Conservation (phyloP, 2,113 vertebrate species). For the Opisthocomus hoazin region DNA sequence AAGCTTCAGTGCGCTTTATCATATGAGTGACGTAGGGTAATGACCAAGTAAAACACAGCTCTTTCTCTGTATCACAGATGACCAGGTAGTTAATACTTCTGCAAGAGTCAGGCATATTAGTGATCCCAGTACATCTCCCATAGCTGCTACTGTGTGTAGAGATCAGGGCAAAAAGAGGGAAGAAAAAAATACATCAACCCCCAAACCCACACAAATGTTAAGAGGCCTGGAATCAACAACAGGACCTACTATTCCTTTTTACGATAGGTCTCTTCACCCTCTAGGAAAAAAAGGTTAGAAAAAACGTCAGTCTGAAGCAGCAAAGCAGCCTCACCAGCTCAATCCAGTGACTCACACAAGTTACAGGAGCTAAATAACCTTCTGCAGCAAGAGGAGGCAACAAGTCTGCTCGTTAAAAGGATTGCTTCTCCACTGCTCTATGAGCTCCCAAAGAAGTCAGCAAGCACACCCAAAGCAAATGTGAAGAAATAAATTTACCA, state of each 20-base stretch:
- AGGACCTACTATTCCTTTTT: not conserved
- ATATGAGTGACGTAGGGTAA: not conserved
- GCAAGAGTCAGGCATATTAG: accelerated
- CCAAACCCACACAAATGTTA: not conserved
- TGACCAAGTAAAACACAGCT: not conserved
- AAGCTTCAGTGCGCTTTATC: not conserved
- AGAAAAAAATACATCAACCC: no score
- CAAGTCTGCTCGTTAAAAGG: not conserved
- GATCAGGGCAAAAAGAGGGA: not conserved
- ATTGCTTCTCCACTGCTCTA: not conserved
- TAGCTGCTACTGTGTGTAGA: not conserved
- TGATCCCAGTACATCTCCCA: not conserved
- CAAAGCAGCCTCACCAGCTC: not conserved
- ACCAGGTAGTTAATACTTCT: not conserved
- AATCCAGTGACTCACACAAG: not conserved
- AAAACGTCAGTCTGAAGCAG: not conserved
- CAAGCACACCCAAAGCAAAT: not conserved
- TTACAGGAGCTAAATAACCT: not conserved
- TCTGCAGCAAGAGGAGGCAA: not conserved
- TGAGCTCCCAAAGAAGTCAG: not conserved
- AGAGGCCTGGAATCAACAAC: not conserved
- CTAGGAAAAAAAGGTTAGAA: not conserved
- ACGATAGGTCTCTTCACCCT: not conserved
- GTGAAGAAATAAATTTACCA: not conserved
- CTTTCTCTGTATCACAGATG: not conserved